Percentiles rank a stretch among this genome's conserved stretches.
Conservation (phyloP, 2,113 vertebrate genomes). For the Lasiurus cinereus region DNA sequence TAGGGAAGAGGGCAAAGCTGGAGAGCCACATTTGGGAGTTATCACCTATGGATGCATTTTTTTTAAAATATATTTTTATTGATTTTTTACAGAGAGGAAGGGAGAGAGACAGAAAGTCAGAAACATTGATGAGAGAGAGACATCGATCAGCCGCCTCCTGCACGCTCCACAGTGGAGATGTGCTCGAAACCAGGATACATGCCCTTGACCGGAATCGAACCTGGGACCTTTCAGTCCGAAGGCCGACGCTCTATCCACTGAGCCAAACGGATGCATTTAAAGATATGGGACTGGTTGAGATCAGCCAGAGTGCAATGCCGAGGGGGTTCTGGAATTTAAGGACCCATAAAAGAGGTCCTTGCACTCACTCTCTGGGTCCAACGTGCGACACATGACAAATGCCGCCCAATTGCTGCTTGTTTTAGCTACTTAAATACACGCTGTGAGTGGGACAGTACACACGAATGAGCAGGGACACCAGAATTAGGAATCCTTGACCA, state of each 20-base stretch:
- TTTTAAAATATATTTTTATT: too few relatives aligned
- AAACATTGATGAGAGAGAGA: too few relatives aligned
- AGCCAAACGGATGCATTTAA: conserved; percentile 7
- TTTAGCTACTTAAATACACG: conserved; percentile 33
- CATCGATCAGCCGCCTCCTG: too few relatives aligned
- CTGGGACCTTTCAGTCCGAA: too few relatives aligned
- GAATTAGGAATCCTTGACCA: not conserved
- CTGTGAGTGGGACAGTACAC: not conserved
- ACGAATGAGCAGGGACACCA: not conserved
- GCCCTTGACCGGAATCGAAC: too few relatives aligned
- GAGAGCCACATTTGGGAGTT: not conserved
- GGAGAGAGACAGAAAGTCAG: too few relatives aligned
- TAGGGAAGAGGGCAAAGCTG: not conserved
- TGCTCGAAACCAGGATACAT: too few relatives aligned
- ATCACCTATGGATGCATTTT: not conserved
- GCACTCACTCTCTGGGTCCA: not conserved
- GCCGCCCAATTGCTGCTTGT: conserved; percentile 22
- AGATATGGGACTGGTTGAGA: not conserved
- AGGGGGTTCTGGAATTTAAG: conserved; percentile 7
- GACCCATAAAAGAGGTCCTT: not conserved
- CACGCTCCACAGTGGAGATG: too few relatives aligned
- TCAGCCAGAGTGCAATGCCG: not conserved
- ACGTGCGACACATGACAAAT: conserved; percentile 38
- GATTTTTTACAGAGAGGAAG: too few relatives aligned
- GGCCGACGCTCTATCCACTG: too few relatives aligned